These are phyloP conservation scores for Kuschelorhynchus macadamiae DNA, from an alignment of 2,888 invertebrate genomes.

Conservation along the genomic window DNA sequence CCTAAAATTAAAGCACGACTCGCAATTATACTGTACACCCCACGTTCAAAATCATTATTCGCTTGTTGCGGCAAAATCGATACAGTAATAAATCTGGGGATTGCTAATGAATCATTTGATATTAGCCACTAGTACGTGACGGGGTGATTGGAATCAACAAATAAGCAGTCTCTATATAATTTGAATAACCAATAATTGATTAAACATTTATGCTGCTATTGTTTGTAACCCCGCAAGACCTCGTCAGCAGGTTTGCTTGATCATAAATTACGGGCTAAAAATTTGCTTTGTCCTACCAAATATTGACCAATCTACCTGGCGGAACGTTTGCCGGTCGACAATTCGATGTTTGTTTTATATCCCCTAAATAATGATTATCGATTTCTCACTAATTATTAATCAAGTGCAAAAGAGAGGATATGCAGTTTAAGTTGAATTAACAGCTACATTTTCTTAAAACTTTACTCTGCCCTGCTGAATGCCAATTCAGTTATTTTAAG, in stretches of 20 bases:
- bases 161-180: constrained; percentile 11
- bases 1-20: no score
- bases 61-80: constrained; percentile 2
- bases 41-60: background rate
- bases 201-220: constrained; percentile 17
- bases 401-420: no score
- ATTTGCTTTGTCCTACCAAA: constrained; percentile 8
- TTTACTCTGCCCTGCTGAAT: no score
- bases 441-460: no score
- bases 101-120: constrained; percentile 25
- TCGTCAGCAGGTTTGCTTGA: constrained; percentile 12
- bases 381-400: no score
- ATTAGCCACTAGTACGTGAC: constrained; percentile 12
- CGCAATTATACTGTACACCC: no score
- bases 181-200: constrained; percentile 30
- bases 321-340: no score
- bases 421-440: no score
- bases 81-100: constrained; percentile 15
- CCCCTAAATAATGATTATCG: no score
- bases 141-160: background rate
- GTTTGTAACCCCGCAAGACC: constrained; percentile 3
- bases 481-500: no score
- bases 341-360: no score
- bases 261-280: constrained; percentile 13
- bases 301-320: no score